phyloP scores from a whole-genome alignment of 1,140 invertebrate species.

The Sycophaga agraensis region DNA sequence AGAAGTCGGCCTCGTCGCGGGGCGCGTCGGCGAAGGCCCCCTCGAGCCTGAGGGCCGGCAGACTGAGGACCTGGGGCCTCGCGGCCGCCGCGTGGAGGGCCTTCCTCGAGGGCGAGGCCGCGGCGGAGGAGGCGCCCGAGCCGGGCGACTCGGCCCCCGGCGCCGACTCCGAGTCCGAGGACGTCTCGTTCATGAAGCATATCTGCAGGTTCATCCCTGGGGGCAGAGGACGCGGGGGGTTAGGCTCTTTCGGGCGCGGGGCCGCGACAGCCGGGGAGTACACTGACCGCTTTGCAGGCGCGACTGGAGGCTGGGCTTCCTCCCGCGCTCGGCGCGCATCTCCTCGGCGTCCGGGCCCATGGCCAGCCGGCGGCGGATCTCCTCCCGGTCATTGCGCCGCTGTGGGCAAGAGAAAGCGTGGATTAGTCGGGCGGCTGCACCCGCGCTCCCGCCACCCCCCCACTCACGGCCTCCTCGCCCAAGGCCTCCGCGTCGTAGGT shows the following conservation, averaged over 20 bases:
- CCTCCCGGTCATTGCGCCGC: slow-evolving; percentile 88
- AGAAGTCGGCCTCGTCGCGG: slow-evolving; percentile 72
- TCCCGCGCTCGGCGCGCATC: slow-evolving; percentile 63
- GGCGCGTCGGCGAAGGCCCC: slow-evolving; percentile 29
- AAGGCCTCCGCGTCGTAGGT: slow-evolving; percentile 67
- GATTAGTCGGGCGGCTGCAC: slow-evolving; percentile 7
- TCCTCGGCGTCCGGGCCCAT: slow-evolving; percentile 84
- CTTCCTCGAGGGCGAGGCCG: slow-evolving; percentile 1
- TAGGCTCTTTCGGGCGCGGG: not conserved
- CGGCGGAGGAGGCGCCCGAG: slow-evolving; percentile 1
- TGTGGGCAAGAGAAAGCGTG: slow-evolving; percentile 41
- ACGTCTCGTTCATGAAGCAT: slow-evolving; percentile 92
- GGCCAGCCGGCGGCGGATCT: slow-evolving; percentile 83
- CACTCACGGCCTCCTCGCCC: slow-evolving; percentile 20
- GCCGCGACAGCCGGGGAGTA: slow-evolving; percentile 24
- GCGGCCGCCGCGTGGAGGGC: slow-evolving; percentile 13
- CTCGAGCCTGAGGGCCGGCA: slow-evolving; percentile 41
- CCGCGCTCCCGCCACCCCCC: not conserved
- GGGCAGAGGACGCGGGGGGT: slow-evolving; percentile 35
- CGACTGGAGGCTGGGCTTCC: slow-evolving; percentile 85
- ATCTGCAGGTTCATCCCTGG: slow-evolving; percentile 90
- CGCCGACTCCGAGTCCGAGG: slow-evolving; percentile 76
- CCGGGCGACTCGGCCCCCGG: slow-evolving; percentile 60
- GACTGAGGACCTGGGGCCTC: slow-evolving; percentile 50
- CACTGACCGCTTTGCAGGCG: slow-evolving; percentile 78